A percentile compares a stretch with the other conserved stretches of the same genome.
Evolutionary conservation across 2,113 vertebrate genomes (phyloP).

Genomic region (Antechinus flavipes): DNA sequence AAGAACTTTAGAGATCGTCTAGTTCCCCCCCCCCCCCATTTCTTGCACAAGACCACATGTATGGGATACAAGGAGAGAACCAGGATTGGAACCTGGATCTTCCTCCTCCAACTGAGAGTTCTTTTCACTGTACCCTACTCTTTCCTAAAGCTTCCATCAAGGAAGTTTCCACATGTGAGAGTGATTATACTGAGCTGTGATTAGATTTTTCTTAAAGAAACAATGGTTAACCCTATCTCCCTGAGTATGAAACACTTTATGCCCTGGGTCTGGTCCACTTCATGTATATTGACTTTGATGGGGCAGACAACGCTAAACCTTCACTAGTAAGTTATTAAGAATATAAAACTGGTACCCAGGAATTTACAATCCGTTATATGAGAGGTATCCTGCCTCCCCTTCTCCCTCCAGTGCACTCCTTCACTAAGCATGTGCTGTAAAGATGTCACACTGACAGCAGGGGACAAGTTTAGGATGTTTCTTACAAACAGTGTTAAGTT

Average conservation of each 20-base stretch:
- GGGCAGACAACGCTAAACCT: constrained; percentile 84
- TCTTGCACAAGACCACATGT: neutral
- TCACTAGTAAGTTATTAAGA: constrained; percentile 88
- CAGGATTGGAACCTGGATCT: neutral
- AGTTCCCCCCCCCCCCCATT: too few relatives aligned
- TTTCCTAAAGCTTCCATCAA: constrained; percentile 81
- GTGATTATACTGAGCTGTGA: constrained; percentile 90
- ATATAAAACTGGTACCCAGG: constrained; percentile 88
- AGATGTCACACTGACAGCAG: constrained; percentile 89
- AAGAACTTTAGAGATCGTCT: neutral
- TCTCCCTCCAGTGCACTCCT: constrained; percentile 81
- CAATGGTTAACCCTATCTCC: constrained; percentile 88
- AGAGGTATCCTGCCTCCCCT: constrained; percentile 83
- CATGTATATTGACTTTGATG: constrained; percentile 92
- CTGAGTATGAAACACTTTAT: constrained; percentile 88
- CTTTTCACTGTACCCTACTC: neutral
- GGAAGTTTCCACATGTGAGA: constrained; percentile 90
- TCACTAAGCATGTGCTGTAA: constrained; percentile 86
- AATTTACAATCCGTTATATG: constrained; percentile 91
- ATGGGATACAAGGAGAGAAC: neutral
- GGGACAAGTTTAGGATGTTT: constrained; percentile 83
- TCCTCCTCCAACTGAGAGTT: neutral
- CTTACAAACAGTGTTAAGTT: constrained; percentile 78
- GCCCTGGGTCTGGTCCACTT: constrained; percentile 90
- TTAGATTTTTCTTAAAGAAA: constrained; percentile 89